Evolutionary conservation across 2,888 invertebrate genomes (phyloP), one percentile per base, ranked within the genome.

Genomic region (Drosophila seclusa): DNA sequence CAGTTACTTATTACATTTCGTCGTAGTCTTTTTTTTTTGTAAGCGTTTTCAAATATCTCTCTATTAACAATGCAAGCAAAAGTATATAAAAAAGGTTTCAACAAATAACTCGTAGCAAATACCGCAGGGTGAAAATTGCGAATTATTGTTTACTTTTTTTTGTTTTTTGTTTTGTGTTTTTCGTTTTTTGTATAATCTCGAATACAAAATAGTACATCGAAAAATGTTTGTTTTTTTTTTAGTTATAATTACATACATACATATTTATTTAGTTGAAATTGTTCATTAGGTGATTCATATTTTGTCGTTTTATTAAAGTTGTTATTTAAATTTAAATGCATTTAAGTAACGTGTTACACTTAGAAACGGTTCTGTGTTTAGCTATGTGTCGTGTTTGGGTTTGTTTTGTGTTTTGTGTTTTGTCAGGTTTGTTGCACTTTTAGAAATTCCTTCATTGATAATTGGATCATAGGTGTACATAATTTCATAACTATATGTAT

Each of bases 261-360:
- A 69, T 64, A 68, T 75, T 70, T 73, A 66, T 62, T 74, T 74
- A 69, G 70, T 77, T 80, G 75, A 85, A 82, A 72, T 63, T 64
- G 60, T 79, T 80, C 66, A 54, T 71, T 67, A 63, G 59, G 54
- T 81, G 62, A 65, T 76, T 58, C 57, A 53, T 71, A 53, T 64
- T 45, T 70, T 62, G 59, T 62, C 61, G 61, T 32, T 71, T 73
- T 68, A 64, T 68, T 71, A 53, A 76, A 64, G 71, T 79, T 80
- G 80, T 83, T 83, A 75, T 72, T 87, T 80, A 86, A 78, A 75
- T 75, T 89, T 89, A 87, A 87, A 87, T 87, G 87, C 87, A 88
- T 79, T 87, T 87, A 90, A 87, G 87, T 87, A 87, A 90, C 87
- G 80, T 88, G 78, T 88, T 74, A 79, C 80, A 79, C 80, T 80